Evolutionary conservation across 2,797 vertebrate species (phyloP).

Genomic region (Malurus splendens): DNA sequence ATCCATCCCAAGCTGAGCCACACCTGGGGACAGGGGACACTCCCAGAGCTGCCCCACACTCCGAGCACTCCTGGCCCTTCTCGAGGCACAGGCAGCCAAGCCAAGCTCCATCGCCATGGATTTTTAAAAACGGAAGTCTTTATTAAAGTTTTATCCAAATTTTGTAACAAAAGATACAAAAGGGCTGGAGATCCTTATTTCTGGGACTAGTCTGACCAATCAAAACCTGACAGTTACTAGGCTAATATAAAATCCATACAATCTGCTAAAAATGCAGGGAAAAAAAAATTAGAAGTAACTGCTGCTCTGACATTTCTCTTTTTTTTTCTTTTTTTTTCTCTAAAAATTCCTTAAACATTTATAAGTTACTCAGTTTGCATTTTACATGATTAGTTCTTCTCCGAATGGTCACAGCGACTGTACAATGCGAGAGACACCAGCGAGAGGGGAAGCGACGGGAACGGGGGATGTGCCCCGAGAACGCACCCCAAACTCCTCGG

Average conservation of each 20-base stretch:
- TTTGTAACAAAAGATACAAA: constrained; percentile 70
- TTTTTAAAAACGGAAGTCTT: constrained; percentile 65
- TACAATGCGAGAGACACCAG: constrained; percentile 35
- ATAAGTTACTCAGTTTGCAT: constrained; percentile 63
- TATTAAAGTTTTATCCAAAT: constrained; percentile 69
- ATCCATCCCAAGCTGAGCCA: background rate
- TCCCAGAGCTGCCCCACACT: background rate
- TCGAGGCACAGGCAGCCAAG: background rate
- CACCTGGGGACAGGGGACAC: background rate
- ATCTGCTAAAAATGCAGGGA: constrained; percentile 59
- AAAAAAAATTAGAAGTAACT: constrained; percentile 46
- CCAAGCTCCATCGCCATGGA: background rate
- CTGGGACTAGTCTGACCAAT: constrained; percentile 51
- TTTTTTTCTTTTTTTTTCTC: background rate
- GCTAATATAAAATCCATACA: constrained; percentile 59
- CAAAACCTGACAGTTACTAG: constrained; percentile 38
- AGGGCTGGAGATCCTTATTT: constrained; percentile 51
- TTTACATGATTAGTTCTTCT: constrained; percentile 52
- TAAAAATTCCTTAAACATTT: constrained; percentile 50
- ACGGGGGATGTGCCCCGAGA: background rate
- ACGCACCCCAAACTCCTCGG: background rate
- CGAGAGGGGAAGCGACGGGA: background rate
- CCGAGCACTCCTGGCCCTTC: background rate
- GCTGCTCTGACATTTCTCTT: constrained; percentile 42
- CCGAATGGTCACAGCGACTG: constrained; percentile 46